A percentile compares a stretch with the other conserved stretches of the same genome.
These are phyloP conservation scores for Caretta caretta DNA, from an alignment of 2,113 vertebrate genomes.

Conservation along the genomic window DNA sequence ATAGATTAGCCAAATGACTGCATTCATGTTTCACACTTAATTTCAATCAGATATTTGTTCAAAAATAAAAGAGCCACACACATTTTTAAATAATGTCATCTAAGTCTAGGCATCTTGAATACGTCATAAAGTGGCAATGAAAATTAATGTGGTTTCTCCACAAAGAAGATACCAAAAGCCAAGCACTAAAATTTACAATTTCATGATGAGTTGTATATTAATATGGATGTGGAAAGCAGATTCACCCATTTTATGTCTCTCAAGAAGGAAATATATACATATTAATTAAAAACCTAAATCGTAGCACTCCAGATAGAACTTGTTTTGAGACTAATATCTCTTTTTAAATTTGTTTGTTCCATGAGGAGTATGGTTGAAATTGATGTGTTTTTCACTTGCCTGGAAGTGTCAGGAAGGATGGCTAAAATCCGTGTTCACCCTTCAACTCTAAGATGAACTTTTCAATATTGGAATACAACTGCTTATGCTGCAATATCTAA, in stretches of 20 bases:
- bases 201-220: neutral
- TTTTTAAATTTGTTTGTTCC: neutral
- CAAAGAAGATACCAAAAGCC: neutral
- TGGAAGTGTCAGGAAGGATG: neutral
- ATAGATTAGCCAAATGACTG: neutral
- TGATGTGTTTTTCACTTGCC: neutral
- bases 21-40: neutral
- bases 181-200: slow-evolving; percentile 1
- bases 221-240: neutral
- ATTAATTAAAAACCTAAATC: slow-evolving; percentile 11
- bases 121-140: neutral
- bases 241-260: neutral
- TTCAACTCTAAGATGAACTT: neutral
- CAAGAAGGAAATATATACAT: neutral
- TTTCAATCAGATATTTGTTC: neutral
- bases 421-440: neutral
- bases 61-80: neutral
- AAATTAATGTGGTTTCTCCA: slow-evolving; percentile 3
- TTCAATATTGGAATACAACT: neutral
- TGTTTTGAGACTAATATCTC: neutral
- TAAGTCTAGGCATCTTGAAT: neutral
- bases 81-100: slow-evolving; percentile 4
- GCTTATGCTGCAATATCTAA: neutral
- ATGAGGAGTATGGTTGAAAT: neutral
- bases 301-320: neutral